These are phyloP conservation scores for Onthophagus taurus DNA, from an alignment of 1,140 invertebrate species.

Conservation along the genomic window DNA sequence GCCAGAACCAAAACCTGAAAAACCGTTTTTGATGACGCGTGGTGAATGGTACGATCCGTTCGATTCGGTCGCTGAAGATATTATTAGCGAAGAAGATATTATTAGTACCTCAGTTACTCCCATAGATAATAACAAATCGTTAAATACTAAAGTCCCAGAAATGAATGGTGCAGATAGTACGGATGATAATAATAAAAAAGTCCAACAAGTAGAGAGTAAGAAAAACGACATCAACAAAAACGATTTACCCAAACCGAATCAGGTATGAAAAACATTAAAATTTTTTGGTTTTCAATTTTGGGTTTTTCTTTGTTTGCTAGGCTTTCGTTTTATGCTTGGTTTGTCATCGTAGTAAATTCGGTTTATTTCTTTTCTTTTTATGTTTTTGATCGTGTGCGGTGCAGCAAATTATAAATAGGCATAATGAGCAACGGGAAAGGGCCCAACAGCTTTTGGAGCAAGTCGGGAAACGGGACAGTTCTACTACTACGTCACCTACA, in stretches of 20 bases:
- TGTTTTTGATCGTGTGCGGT: conserved; percentile 30
- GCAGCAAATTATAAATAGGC: conserved; percentile 63
- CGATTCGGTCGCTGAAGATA: conserved; percentile 83
- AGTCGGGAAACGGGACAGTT: conserved; percentile 59
- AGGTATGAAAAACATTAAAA: conserved; percentile 29
- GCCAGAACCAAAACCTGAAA: conserved; percentile 32
- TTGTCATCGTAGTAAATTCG: conserved; percentile 10
- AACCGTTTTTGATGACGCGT: conserved; percentile 68
- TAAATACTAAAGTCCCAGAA: conserved; percentile 17
- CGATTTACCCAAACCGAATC: conserved; percentile 38
- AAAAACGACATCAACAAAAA: conserved; percentile 18
- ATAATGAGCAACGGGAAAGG: conserved; percentile 81
- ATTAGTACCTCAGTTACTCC: conserved; percentile 4
- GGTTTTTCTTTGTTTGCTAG: conserved; percentile 12
- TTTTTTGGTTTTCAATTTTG: conserved; percentile 15
- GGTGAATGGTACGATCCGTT: conserved; percentile 83
- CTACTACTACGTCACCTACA: conserved; percentile 25
- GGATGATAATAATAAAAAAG: conserved; percentile 17
- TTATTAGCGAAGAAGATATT: conserved; percentile 62
- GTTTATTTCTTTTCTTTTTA: conserved; percentile 31
- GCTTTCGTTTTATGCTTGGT: conserved; percentile 11
- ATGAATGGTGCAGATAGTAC: conserved; percentile 22
- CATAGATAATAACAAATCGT: conserved; percentile 16
- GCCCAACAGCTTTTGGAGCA: conserved; percentile 84
- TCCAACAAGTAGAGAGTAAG: not conserved